A percentile compares a stretch with the other conserved stretches of the same genome.
phyloP scores from a whole-genome alignment of 2,113 vertebrate genomes.

The Centrocercus urophasianus region DNA sequence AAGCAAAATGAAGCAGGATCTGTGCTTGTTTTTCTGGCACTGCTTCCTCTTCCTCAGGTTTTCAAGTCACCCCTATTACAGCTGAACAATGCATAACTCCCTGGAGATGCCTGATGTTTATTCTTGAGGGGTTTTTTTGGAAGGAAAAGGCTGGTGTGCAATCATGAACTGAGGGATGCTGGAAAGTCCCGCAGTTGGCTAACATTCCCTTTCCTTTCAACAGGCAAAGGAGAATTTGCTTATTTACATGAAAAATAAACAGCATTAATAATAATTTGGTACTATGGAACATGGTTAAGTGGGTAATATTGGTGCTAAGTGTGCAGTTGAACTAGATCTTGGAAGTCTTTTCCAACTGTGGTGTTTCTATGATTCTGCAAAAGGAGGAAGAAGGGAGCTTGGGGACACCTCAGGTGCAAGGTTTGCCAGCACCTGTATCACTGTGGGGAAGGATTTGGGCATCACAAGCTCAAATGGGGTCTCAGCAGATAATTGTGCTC shows the following conservation, averaged over 20 bases:
- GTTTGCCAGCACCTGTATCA: neutral
- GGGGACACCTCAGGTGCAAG: too few species aligned
- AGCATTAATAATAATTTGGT: neutral
- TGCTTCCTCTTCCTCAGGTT: neutral
- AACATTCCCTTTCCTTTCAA: neutral
- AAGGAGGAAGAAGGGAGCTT: neutral
- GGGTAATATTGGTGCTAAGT: too few species aligned
- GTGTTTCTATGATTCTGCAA: neutral
- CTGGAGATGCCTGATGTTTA: neutral
- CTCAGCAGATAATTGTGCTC: too few species aligned
- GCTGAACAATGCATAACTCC: neutral
- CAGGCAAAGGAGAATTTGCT: neutral
- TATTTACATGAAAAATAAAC: neutral
- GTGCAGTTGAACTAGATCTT: too few species aligned
- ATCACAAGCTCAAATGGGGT: neutral
- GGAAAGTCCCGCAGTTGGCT: neutral
- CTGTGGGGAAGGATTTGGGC: neutral
- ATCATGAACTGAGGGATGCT: neutral
- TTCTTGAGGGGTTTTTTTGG: neutral
- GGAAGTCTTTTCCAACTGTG: too few species aligned
- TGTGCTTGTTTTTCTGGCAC: neutral
- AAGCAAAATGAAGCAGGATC: neutral
- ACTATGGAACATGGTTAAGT: too few species aligned
- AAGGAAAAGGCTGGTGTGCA: neutral
- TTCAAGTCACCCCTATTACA: neutral